These are phyloP conservation scores for Allobates femoralis DNA, from an alignment of 2,797 vertebrate species.

Conservation along the genomic window DNA sequence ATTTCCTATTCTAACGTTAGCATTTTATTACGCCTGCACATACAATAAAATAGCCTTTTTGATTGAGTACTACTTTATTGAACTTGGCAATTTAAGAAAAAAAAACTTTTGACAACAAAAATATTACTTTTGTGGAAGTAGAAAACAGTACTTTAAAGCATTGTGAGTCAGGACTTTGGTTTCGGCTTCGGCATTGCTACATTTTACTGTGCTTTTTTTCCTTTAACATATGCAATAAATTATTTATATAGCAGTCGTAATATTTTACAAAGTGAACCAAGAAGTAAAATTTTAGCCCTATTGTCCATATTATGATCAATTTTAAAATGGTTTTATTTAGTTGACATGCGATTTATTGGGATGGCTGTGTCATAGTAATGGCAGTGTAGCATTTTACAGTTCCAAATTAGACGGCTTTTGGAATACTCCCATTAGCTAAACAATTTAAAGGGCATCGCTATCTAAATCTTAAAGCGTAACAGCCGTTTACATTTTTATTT, in stretches of 20 bases:
- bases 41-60: slow-evolving; percentile 41
- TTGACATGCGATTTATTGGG: not conserved
- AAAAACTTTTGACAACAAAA: slow-evolving; percentile 21
- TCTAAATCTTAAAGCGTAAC: too few relatives aligned
- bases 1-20: slow-evolving; percentile 41
- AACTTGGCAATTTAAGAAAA: slow-evolving; percentile 31
- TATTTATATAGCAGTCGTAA: not conserved
- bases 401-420: too few relatives aligned
- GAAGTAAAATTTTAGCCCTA: not conserved
- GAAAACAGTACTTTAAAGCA: slow-evolving; percentile 14
- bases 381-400: not conserved
- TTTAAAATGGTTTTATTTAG: not conserved
- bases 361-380: not conserved
- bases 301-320: not conserved
- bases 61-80: slow-evolving; percentile 51
- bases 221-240: not conserved
- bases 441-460: too few relatives aligned
- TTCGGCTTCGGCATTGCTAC: not conserved
- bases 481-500: too few relatives aligned
- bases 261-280: not conserved
- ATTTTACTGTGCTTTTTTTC: not conserved
- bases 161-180: not conserved
- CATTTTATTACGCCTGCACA: slow-evolving; percentile 34
- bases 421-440: too few relatives aligned
- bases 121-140: slow-evolving; percentile 38